Evolutionary conservation across 2,113 vertebrate genomes (phyloP), one percentile per base, ranked within the genome.

Genomic region (Carassius gibelio): DNA sequence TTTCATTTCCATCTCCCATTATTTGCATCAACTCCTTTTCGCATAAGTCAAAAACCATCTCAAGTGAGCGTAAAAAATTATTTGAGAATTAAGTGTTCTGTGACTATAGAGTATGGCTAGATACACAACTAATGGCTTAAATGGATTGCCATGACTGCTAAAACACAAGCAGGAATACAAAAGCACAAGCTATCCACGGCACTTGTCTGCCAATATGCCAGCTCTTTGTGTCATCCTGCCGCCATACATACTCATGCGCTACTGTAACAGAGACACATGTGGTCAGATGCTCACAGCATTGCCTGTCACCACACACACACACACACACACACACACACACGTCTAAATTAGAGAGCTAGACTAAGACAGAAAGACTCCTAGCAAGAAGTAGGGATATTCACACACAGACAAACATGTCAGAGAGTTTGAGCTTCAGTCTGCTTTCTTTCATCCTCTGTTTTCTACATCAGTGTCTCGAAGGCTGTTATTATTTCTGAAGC

Each of bases 401-500:
- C 45, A 48, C 50, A 78, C 71, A 86, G 38, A 36, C 82, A 86
- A 61, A 36, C 82, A 64, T 72, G 61, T 80, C 66, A 85, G 84
- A 69, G n/a, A 23, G 45, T 38, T 52, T 78, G 42, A 69, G 21
- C 45, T 78, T 82, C 81, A 87, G 45, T 26, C 42, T 75, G 45
- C 38, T 5, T 26, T 75, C 92, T 83, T 81, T 85, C 83, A 71
- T 84, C 77, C 75, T 85, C 90, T 92, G 89, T 86, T 91, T 85
- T 92, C 89, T 83, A 76, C 84, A 92, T 93, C 85, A 91, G 79
- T 71, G 48, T 79, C 83, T 82, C 38, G n/a, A 3, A 78, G 57
- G 84, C 30, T 90, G 87, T 88, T 92, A 91, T 90, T 64, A 91
- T 91, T 91, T 88, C 87, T 82, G 62, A 74, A 76, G 9, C 79